A percentile compares a stretch with the other conserved stretches of the same genome.
These are phyloP conservation scores for Theretra japonica DNA, from an alignment of 2,888 invertebrate species.

Conservation along the genomic window DNA sequence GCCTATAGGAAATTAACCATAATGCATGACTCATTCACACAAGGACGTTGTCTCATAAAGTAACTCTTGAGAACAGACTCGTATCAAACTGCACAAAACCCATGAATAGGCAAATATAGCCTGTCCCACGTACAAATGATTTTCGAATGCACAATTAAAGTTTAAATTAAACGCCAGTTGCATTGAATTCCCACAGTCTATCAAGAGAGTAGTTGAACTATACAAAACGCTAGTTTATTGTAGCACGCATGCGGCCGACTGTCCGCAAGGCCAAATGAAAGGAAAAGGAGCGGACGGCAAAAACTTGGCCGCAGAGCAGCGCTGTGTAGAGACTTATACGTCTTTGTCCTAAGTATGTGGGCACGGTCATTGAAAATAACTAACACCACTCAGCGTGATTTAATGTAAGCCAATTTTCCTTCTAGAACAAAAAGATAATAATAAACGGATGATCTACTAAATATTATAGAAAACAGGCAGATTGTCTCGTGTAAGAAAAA, in stretches of 20 bases:
- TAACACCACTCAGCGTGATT: neutral
- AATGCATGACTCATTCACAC: slow-evolving; percentile 7
- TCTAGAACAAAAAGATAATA: too few species aligned
- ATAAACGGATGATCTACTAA: too few species aligned
- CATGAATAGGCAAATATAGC: slow-evolving; percentile 12
- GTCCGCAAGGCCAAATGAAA: slow-evolving; percentile 77
- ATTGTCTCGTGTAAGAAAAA: too few species aligned
- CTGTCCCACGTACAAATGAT: slow-evolving; percentile 5
- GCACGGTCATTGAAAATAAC: slow-evolving; percentile 4
- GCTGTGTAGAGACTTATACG: slow-evolving; percentile 42
- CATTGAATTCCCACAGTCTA: slow-evolving; percentile 29
- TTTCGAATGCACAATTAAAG: slow-evolving; percentile 21
- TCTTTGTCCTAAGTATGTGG: slow-evolving; percentile 20
- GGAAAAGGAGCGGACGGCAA: slow-evolving; percentile 70
- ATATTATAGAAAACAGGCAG: too few species aligned
- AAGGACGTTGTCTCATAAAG: neutral
- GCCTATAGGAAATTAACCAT: slow-evolving; percentile 15
- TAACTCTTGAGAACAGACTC: slow-evolving; percentile 11
- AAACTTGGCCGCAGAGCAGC: slow-evolving; percentile 56
- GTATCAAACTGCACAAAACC: slow-evolving; percentile 15
- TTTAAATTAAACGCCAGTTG: slow-evolving; percentile 15
- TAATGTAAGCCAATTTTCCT: too few species aligned
- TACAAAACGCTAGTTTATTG: slow-evolving; percentile 38
- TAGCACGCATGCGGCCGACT: slow-evolving; percentile 41
- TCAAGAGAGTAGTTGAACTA: slow-evolving; percentile 25